Percentiles rank a stretch among this genome's conserved stretches.
Conservation (phyloP, 2,797 vertebrate species). For the Monodelphis domestica region DNA sequence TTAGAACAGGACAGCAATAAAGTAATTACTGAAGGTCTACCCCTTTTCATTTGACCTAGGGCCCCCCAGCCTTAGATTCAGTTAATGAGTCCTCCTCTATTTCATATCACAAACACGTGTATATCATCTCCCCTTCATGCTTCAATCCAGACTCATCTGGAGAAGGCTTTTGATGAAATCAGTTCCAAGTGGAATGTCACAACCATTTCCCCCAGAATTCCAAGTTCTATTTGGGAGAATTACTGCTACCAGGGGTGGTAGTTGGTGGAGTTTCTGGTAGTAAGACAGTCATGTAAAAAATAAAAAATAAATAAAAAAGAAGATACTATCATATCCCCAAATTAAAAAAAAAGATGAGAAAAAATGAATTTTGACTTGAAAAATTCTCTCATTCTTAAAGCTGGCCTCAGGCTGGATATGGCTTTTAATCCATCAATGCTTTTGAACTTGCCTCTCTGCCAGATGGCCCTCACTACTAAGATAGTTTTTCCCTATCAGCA, state of each 20-base stretch:
- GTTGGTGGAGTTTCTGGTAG: neutral
- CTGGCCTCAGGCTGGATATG: neutral
- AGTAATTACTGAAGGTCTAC: neutral
- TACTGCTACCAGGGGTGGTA: neutral
- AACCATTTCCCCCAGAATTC: neutral
- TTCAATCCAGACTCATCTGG: neutral
- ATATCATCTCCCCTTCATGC: slow-evolving; percentile 23
- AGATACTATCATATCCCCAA: neutral
- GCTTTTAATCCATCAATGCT: neutral
- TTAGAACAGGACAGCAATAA: neutral
- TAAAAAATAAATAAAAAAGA: neutral
- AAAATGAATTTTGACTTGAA: neutral
- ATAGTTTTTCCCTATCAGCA: neutral
- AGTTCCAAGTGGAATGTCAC: neutral
- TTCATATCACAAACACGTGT: slow-evolving; percentile 25
- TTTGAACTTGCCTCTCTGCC: neutral
- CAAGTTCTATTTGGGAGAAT: slow-evolving; percentile 19
- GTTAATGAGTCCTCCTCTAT: slow-evolving; percentile 28
- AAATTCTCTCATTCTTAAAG: slow-evolving; percentile 14
- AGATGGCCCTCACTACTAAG: neutral
- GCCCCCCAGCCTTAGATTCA: slow-evolving; percentile 27
- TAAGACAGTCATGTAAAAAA: neutral
- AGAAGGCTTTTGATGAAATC: slow-evolving; percentile 25
- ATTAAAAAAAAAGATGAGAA: neutral
- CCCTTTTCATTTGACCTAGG: slow-evolving; percentile 18